Base-by-base conservation (phyloP, 2,888 invertebrate species). In the Meiosimyza decipiens region DNA sequence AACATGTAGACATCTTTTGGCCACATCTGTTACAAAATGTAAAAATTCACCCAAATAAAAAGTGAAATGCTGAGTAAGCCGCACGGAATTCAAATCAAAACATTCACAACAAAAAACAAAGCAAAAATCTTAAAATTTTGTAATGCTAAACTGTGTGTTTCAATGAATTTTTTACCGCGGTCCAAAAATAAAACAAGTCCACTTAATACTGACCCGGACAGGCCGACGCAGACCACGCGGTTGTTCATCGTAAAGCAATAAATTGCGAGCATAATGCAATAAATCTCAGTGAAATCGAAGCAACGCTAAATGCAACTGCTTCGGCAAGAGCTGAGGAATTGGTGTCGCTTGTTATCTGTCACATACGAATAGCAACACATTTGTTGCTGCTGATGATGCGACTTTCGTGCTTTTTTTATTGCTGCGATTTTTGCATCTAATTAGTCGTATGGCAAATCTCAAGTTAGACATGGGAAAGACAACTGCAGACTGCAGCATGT, bases 221-320 rank as follows among this genome's bases (percentile, higher is more conserved):
- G 52, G 51, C 52, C 18, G 50, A 18, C 18, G 9, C 7, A 18
- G 18, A 11, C 64, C 15, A 64, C 18, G 52, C 64, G 51, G 64
- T 50, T 64, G 64, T 64, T 64, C 28, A 64, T 51, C 64, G 52
- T 64, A 52, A 51, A 16, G 64, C 52, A 64, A 52, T 51, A 59
- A 57, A 18, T 68, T 59, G 59, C 59, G 13, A 68, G 50, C 47
- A 55, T 49, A 51, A 64, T 47, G 71, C 62, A 51, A 71, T 65
- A 71, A 65, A 71, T 65, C 65, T 50, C 57, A 64, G 33, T 50
- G 64, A 71, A 71, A 71, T 71, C 71, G 71, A 71, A 71, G 64
- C 60, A 69, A 75, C 78, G 79, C 77, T 75, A 72, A 64, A 18
- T 16, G 18, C 63, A 69, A 50, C 50, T 18, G 60, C 69, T 16